phyloP scores from a whole-genome alignment of 1,140 invertebrate species.

The Bombus pyrosoma region DNA sequence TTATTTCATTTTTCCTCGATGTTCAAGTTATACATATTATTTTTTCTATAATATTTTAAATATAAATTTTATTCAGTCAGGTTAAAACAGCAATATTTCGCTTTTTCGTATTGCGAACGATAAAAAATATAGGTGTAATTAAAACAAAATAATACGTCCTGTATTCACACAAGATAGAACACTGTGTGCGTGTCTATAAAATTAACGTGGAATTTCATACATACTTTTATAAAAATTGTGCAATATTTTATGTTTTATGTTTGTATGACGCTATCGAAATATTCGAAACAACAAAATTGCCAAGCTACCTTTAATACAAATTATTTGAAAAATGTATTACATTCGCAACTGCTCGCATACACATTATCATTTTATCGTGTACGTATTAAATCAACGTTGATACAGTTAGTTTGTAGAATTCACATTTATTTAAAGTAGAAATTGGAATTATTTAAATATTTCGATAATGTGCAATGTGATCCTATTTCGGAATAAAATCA shows the following conservation, averaged over 20 bases:
- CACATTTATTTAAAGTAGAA: background rate
- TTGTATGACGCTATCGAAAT: background rate
- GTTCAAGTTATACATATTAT: background rate
- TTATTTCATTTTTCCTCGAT: background rate
- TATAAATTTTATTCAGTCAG: background rate
- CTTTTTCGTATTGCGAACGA: background rate
- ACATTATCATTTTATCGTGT: background rate
- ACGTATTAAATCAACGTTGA: background rate
- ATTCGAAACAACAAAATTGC: background rate
- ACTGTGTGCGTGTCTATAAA: background rate
- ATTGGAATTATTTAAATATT: background rate
- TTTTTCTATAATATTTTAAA: background rate
- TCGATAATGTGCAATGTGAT: background rate
- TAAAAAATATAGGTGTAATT: background rate
- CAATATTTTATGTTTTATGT: background rate
- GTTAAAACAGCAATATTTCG: background rate
- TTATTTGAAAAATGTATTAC: background rate
- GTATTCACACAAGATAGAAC: background rate
- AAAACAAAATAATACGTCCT: background rate
- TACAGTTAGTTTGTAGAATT: background rate
- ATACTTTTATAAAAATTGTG: background rate
- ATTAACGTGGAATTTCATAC: conserved; percentile 1
- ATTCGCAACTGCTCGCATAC: background rate
- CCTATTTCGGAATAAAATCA: background rate
- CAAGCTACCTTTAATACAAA: background rate